A percentile compares a stretch with the other conserved stretches of the same genome.
phyloP scores from a whole-genome alignment of 2,113 vertebrate genomes.

The Pelobates fuscus region DNA sequence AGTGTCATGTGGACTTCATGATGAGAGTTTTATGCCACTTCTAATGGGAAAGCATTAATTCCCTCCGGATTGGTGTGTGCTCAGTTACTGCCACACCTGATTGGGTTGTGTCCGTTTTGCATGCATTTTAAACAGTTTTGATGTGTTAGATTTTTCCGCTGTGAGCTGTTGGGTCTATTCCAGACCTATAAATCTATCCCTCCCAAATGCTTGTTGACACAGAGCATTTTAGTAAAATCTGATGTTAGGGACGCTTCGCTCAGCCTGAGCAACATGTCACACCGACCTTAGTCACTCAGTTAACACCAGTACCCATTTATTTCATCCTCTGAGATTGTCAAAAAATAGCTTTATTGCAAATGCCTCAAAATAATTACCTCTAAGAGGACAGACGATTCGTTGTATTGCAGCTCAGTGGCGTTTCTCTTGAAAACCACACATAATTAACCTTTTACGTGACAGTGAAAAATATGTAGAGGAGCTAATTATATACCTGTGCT shows the following conservation, averaged over 20 bases:
- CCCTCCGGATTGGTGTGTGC: neutral
- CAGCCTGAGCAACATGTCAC: neutral
- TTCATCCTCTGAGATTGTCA: neutral
- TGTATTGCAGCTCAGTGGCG: neutral
- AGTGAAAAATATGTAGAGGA: neutral
- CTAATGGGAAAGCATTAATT: neutral
- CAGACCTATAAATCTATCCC: slow-evolving; percentile 3
- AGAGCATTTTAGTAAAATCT: neutral
- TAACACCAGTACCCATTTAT: neutral
- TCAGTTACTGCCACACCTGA: neutral
- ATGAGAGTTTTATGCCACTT: neutral
- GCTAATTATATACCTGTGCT: too few relatives aligned
- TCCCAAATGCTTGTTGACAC: slow-evolving; percentile 3
- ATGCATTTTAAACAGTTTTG: too few relatives aligned
- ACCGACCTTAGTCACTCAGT: neutral
- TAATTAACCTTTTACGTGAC: neutral
- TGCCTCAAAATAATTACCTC: neutral
- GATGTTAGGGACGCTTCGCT: neutral
- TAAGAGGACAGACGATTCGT: slow-evolving; percentile 11
- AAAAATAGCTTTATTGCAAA: neutral
- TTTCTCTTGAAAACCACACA: neutral
- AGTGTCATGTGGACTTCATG: neutral
- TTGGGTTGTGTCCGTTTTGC: slow-evolving; percentile 6
- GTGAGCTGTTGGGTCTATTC: neutral
- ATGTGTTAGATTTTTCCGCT: neutral